Evolutionary conservation across 2,797 vertebrate genomes (phyloP).

Genomic region (Cirrhinus molitorella): DNA sequence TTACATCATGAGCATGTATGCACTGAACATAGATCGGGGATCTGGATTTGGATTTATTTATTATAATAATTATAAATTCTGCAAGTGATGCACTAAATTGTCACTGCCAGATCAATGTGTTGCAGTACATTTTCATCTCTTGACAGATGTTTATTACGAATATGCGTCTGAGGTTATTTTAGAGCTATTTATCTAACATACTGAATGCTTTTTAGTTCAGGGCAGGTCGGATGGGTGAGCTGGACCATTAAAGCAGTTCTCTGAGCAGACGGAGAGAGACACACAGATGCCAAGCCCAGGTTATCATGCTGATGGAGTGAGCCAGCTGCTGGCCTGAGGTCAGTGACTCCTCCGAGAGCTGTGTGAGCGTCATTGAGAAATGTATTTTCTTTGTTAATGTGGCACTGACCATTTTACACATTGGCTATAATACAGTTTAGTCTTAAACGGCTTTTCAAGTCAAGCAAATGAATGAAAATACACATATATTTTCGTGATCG

Average conservation of each 20-base stretch:
- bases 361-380: slow-evolving; percentile 39
- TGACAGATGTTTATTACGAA: not conserved
- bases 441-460: slow-evolving; percentile 29
- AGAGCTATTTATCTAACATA: not conserved
- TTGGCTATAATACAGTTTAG: slow-evolving; percentile 7
- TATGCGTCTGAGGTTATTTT: not conserved
- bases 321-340: slow-evolving; percentile 61
- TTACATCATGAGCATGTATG: not conserved
- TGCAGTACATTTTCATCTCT: not conserved
- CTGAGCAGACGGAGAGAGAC: slow-evolving; percentile 42
- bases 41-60: not conserved
- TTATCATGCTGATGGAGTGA: slow-evolving; percentile 58
- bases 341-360: slow-evolving; percentile 59
- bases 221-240: slow-evolving; percentile 35
- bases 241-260: slow-evolving; percentile 50
- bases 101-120: not conserved
- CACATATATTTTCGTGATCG: slow-evolving; percentile 27
- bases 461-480: slow-evolving; percentile 44
- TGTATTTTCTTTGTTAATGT: slow-evolving; percentile 43
- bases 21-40: not conserved
- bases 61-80: not conserved
- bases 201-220: not conserved
- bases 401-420: slow-evolving; percentile 35
- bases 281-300: slow-evolving; percentile 57
- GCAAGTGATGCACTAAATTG: not conserved